Percentiles rank a stretch among this genome's conserved stretches.
phyloP scores from a whole-genome alignment of 2,888 invertebrate genomes.

The Hypercompe scribonia region DNA sequence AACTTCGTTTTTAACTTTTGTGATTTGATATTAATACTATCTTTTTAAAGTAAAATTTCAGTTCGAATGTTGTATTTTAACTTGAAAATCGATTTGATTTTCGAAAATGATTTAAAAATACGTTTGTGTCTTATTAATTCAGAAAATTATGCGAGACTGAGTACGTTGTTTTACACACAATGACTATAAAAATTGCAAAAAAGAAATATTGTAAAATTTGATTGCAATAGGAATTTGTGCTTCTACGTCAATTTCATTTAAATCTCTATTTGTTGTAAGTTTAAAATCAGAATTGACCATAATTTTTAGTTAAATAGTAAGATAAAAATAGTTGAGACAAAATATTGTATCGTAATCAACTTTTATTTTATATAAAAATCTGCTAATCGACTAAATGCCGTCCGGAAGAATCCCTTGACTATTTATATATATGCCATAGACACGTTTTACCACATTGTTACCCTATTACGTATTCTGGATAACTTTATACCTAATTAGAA shows the following conservation, averaged over 20 bases:
- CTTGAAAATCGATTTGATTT: background rate
- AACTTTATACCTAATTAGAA: slow-evolving; percentile 67
- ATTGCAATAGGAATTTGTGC: too few species aligned
- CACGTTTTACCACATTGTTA: slow-evolving; percentile 19
- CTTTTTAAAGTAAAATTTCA: slow-evolving; percentile 4
- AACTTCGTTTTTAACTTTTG: slow-evolving; percentile 21
- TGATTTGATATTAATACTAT: slow-evolving; percentile 27
- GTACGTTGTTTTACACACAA: background rate
- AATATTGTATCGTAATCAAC: too few species aligned
- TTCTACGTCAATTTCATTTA: too few species aligned
- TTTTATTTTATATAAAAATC: too few species aligned
- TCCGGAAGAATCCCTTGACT: background rate
- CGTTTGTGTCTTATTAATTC: background rate
- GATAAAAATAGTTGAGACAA: too few species aligned
- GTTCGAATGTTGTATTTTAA: background rate
- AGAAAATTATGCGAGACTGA: background rate
- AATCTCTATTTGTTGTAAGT: too few species aligned
- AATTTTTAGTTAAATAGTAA: too few species aligned
- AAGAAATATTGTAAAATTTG: too few species aligned
- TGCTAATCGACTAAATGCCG: too few species aligned
- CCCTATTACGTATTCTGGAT: slow-evolving; percentile 35
- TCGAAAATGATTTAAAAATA: too few species aligned
- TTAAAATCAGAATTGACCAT: too few species aligned
- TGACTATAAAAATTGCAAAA: too few species aligned
- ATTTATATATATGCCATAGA: background rate